A percentile compares a stretch with the other conserved stretches of the same genome.
Conservation (phyloP, 1,140 invertebrate species). For the Drosophila sproati region DNA sequence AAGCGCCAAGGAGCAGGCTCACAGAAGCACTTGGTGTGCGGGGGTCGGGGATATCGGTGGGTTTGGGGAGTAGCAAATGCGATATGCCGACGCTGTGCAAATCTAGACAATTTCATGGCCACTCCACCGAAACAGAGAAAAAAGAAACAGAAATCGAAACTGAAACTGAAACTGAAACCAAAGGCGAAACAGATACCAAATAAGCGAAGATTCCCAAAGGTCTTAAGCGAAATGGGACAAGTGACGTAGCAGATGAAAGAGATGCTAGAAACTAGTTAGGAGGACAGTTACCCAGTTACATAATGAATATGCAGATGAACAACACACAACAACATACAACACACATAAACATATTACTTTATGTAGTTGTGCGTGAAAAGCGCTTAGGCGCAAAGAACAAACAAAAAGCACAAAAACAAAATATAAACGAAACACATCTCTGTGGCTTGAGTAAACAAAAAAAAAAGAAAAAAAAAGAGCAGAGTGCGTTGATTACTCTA, state of each 20-base stretch:
- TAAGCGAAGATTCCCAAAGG: background rate
- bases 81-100: background rate
- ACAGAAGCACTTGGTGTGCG: no score
- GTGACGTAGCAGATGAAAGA: background rate
- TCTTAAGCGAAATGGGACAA: constrained; percentile 2
- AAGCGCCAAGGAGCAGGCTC: background rate
- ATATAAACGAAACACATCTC: background rate
- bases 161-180: no score
- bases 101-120: background rate
- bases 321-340: no score
- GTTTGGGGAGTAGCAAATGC: background rate
- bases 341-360: constrained; percentile 3
- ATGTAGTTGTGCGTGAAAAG: background rate
- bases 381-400: background rate
- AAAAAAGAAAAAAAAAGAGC: background rate
- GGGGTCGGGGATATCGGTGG: no score
- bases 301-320: constrained; percentile 1
- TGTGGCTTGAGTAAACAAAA: background rate
- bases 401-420: background rate
- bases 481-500: background rate
- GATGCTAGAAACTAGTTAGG: background rate
- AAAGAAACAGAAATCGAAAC: background rate
- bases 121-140: background rate
- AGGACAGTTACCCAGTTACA: background rate
- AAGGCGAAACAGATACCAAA: background rate